Evolutionary conservation across 2,888 invertebrate genomes (phyloP).

Genomic region (Eilema griseolum): DNA sequence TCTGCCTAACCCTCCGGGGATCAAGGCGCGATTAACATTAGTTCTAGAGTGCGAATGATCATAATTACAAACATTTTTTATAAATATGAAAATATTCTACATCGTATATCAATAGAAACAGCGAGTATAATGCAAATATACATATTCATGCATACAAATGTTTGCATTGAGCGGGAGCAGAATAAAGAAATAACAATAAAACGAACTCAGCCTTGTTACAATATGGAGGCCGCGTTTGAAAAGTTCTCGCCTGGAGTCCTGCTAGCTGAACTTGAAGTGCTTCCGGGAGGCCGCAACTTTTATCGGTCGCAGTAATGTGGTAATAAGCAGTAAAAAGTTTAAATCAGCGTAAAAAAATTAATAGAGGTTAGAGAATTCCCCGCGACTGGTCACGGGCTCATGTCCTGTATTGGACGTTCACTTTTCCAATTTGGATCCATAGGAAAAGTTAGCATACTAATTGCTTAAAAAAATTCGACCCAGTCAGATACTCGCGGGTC

Average conservation of each 20-base stretch:
- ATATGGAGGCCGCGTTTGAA: background rate
- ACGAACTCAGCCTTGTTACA: background rate
- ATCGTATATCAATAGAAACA: background rate
- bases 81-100: no score
- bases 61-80: no score
- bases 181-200: constrained; percentile 4
- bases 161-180: background rate
- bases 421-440: no score
- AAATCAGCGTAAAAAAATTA: background rate
- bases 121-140: background rate
- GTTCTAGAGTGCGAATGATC: no score
- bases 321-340: background rate
- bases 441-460: no score
- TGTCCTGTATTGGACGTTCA: no score
- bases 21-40: no score
- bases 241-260: background rate
- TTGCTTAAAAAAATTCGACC: no score
- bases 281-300: background rate
- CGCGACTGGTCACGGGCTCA: no score
- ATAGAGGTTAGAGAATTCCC: no score
- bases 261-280: background rate
- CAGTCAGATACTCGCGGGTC: no score
- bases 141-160: background rate
- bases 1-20: no score
- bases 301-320: background rate